Percentiles rank a stretch among this genome's conserved stretches.
Evolutionary conservation across 35 echinoderm and acorn worm species (phyloP).

Genomic region (Nesometra sesokonis): DNA sequence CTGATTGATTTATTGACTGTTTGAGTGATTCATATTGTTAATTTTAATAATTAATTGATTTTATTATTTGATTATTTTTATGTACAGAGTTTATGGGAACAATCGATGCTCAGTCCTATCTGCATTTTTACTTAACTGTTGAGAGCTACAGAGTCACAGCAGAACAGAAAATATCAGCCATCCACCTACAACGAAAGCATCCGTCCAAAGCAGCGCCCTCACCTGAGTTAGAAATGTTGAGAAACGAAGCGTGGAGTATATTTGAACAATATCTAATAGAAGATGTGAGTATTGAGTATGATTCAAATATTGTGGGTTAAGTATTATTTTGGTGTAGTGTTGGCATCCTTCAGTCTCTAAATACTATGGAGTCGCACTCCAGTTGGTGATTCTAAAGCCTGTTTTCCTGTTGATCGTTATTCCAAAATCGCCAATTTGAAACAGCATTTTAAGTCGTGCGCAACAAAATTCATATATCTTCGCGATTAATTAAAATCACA

Average conservation of each 20-base stretch:
- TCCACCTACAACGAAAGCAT: slow-evolving; percentile 70
- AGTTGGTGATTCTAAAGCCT: too few relatives aligned
- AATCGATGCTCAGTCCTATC: slow-evolving; percentile 44
- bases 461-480: too few relatives aligned
- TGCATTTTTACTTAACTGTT: slow-evolving; percentile 82
- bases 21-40: neutral
- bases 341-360: too few relatives aligned
- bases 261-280: slow-evolving; percentile 85
- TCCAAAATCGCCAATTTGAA: too few relatives aligned
- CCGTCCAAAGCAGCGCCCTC: slow-evolving; percentile 27
- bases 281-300: slow-evolving; percentile 55
- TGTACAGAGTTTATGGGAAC: slow-evolving; percentile 85
- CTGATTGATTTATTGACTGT: too few relatives aligned
- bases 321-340: too few relatives aligned
- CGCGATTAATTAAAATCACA: too few relatives aligned
- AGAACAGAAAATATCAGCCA: slow-evolving; percentile 71
- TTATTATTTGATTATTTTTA: neutral
- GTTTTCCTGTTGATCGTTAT: too few relatives aligned
- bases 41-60: neutral
- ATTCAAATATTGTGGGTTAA: too few relatives aligned
- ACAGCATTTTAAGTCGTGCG: too few relatives aligned
- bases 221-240: slow-evolving; percentile 56
- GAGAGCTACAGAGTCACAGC: slow-evolving; percentile 81
- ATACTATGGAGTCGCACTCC: too few relatives aligned
- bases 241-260: slow-evolving; percentile 79